Base-by-base conservation (phyloP, 2,888 invertebrate genomes). In the Cantharis flavilabris region DNA sequence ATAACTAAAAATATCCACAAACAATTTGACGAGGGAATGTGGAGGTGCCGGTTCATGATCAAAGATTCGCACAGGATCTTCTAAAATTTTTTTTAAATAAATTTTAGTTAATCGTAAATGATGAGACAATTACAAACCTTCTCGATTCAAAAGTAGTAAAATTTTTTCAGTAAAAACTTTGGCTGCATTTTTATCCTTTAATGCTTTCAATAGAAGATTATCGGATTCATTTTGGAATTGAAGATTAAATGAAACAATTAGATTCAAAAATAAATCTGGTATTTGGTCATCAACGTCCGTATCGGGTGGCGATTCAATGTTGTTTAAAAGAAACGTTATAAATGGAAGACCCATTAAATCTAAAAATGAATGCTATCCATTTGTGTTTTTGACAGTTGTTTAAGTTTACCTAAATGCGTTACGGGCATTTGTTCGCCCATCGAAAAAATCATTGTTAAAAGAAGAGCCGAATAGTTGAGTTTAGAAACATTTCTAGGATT, bases 81-180 rank as follows among this genome's bases (percentile, higher is more conserved):
- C 97, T 97, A 88, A 3, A 89, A 89, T 76, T 77, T 72, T 67
- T 26, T 26, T 73, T 72, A 20, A 18, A 28, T 65, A 14, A 67
- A 70, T 69, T 67, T 65, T 49, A 72, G 10, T 63, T 71, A 23
- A 67, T 78, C 71, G 67, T 76, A 75, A 67, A 14, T 64, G 70
- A 71, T 33, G 26, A 7, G 9, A 1, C 1, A 33, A 5, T 13
- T 72, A 73, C 82, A 87, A 88, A 96, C 96, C 97, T 93, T 97
- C 98, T 84, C 98, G 92, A 87, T 98, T 98, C 10, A 98, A 90
- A 71, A 98, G 90, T 73, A 97, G 89, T 70, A 98, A 90, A 71
- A 97, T 91, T 88, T 97, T 98, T 87, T 98, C 97, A 3, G 97
- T 97, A 85, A 98, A 96, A 0, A 92, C 93, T 89, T 97, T 97